Evolutionary conservation across 2,888 invertebrate species (phyloP).

Genomic region (Drosophila mimetica): DNA sequence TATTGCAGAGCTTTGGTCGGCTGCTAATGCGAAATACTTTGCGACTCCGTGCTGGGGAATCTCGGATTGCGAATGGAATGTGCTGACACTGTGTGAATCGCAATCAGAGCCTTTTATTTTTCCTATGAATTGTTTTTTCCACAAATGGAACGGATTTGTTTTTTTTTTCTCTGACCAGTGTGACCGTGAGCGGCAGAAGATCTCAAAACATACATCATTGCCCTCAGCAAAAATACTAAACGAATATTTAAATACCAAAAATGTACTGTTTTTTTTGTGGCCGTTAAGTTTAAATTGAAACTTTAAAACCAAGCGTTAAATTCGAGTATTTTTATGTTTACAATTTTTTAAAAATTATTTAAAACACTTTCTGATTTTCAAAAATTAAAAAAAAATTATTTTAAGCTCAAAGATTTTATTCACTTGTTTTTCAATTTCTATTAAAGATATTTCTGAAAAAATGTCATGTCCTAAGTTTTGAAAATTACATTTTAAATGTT

Average conservation of each 20-base stretch:
- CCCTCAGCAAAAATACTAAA: not conserved
- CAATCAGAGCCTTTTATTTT: constrained; percentile 4
- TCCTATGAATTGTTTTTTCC: constrained; percentile 25
- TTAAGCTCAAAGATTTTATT: constrained; percentile 8
- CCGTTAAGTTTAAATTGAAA: constrained; percentile 3
- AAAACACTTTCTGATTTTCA: not conserved
- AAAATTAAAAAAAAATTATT: not conserved
- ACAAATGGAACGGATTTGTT: constrained; percentile 24
- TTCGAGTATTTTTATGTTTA: too few relatives aligned
- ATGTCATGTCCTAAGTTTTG: too few relatives aligned
- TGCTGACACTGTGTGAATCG: constrained; percentile 24
- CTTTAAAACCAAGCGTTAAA: too few relatives aligned
- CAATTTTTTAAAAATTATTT: too few relatives aligned
- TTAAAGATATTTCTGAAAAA: too few relatives aligned
- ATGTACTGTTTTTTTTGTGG: not conserved
- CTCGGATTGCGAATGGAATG: constrained; percentile 5
- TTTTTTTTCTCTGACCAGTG: constrained; percentile 21
- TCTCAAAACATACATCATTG: too few relatives aligned
- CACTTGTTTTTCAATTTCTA: not conserved
- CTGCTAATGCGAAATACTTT: not conserved
- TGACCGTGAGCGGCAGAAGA: not conserved
- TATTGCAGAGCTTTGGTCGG: constrained; percentile 59
- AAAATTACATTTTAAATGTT: too few relatives aligned
- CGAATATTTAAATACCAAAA: not conserved
- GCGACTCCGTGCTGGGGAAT: not conserved